A percentile compares a stretch with the other conserved stretches of the same genome.
Conservation (phyloP, 2,797 vertebrate species). For the Manis javanica region DNA sequence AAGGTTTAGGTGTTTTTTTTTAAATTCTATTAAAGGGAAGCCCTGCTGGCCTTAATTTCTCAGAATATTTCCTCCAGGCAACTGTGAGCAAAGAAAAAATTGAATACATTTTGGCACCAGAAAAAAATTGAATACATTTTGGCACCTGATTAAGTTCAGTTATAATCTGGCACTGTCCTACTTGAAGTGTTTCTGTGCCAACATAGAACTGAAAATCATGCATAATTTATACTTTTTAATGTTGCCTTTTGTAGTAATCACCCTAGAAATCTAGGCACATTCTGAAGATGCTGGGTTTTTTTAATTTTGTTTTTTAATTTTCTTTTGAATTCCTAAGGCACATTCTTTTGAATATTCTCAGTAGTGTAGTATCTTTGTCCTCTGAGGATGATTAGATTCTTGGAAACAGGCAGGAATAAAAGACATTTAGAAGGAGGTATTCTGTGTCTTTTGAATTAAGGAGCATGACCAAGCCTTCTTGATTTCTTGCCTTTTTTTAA, state of each 20-base stretch:
- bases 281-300: background rate
- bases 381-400: background rate
- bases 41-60: background rate
- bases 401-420: background rate
- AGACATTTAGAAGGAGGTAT: background rate
- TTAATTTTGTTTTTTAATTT: background rate
- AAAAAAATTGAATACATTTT: background rate
- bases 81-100: background rate
- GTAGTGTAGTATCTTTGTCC: background rate
- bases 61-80: background rate
- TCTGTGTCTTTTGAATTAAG: conserved; percentile 46
- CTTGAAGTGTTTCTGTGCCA: background rate
- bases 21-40: background rate
- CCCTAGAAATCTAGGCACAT: background rate
- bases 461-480: background rate
- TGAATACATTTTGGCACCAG: background rate
- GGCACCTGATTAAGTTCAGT: background rate
- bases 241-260: background rate
- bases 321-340: background rate
- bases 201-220: conserved; percentile 10
- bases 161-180: background rate
- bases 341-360: conserved; percentile 9
- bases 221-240: background rate
- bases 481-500: background rate
- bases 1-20: background rate